Evolutionary conservation across 1,140 invertebrate genomes (phyloP).

Genomic region (Aphaenogaster ashmeadi): DNA sequence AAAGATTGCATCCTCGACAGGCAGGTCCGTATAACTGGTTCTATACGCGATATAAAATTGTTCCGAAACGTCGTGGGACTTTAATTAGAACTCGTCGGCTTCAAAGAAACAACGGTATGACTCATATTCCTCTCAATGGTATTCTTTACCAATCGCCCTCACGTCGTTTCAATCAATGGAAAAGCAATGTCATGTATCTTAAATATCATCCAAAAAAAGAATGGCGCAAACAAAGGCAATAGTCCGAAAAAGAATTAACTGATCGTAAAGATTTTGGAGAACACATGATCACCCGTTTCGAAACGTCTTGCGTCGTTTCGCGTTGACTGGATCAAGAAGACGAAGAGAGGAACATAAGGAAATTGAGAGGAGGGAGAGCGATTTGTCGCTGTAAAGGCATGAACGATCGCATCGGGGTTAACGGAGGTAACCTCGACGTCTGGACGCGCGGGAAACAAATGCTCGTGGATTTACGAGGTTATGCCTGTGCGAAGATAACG

Average conservation of each 20-base stretch:
- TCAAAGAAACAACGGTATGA: background rate
- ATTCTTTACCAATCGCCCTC: background rate
- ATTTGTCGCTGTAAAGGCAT: conserved; percentile 77
- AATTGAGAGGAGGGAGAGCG: conserved; percentile 60
- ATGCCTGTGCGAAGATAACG: conserved; percentile 71
- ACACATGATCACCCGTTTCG: background rate
- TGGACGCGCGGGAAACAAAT: conserved; percentile 73
- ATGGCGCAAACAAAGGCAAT: background rate
- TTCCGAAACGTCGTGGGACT: conserved; percentile 30
- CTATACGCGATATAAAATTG: conserved; percentile 52
- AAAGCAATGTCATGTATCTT: background rate
- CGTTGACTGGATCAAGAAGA: conserved; percentile 1
- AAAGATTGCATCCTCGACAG: conserved; percentile 24
- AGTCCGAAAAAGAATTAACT: background rate
- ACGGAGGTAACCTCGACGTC: conserved; percentile 73
- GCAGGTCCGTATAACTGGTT: conserved; percentile 60
- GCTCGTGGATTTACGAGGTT: conserved; percentile 76
- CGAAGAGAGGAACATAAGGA: background rate
- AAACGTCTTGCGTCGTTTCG: background rate
- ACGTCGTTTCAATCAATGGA: background rate
- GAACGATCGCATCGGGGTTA: conserved; percentile 77
- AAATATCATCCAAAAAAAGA: background rate
- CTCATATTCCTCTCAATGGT: background rate
- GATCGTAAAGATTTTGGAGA: background rate
- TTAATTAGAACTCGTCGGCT: conserved; percentile 59